phyloP scores from a whole-genome alignment of 2,888 invertebrate species.

The Elmis aenea region DNA sequence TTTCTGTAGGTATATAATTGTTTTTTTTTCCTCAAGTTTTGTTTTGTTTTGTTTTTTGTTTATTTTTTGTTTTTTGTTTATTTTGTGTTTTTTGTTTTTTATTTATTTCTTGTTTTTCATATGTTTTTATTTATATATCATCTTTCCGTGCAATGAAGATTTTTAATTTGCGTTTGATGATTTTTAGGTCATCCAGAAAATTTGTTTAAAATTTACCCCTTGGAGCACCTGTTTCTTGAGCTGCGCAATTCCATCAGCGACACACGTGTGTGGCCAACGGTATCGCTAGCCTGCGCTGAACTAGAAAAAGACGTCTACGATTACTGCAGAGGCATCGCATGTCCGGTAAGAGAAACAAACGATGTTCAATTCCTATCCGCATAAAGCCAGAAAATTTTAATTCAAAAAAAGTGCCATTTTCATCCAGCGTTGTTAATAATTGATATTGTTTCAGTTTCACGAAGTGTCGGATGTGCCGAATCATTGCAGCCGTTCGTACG shows the following conservation, averaged over 20 bases:
- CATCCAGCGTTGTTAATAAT: not conserved
- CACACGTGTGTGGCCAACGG: constrained; percentile 20
- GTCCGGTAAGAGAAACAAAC: constrained; percentile 33
- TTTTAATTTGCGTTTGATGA: no score
- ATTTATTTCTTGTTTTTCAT: no score
- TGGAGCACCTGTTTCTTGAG: constrained; percentile 36
- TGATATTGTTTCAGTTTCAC: constrained; percentile 37
- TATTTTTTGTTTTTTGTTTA: no score
- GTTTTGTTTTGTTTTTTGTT: no score
- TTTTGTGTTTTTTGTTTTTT: no score
- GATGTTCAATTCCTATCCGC: not conserved
- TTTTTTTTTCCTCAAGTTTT: no score
- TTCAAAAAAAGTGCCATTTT: not conserved
- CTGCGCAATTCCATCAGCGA: constrained; percentile 28
- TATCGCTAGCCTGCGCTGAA: constrained; percentile 32
- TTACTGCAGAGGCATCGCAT: constrained; percentile 37
- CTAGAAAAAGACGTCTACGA: constrained; percentile 40
- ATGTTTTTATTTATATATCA: no score
- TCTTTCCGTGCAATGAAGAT: no score
- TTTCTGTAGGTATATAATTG: no score
- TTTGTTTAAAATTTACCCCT: constrained; percentile 32
- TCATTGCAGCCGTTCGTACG: constrained; percentile 45
- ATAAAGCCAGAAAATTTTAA: not conserved
- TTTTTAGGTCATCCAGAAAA: constrained; percentile 32
- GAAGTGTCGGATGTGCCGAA: constrained; percentile 38